Percentiles rank a stretch among this genome's conserved stretches.
These are phyloP conservation scores for Cecidostiba fungosa DNA, from an alignment of 2,888 invertebrate genomes.

Conservation along the genomic window DNA sequence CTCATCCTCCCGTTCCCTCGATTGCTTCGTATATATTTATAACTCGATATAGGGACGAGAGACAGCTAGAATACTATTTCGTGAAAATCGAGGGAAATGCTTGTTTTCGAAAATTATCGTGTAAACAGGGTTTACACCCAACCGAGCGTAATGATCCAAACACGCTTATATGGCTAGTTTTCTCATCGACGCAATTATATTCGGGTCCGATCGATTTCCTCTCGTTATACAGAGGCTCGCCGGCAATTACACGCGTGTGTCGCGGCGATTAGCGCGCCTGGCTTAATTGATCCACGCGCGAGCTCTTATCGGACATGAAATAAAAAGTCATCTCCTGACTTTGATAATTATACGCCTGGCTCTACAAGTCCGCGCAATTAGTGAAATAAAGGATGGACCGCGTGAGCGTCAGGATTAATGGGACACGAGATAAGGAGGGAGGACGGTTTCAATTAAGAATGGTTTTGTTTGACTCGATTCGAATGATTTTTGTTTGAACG, in stretches of 20 bases:
- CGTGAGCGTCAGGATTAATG: neutral
- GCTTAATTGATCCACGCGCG: constrained; percentile 38
- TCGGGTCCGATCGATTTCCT: constrained; percentile 41
- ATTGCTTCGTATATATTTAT: constrained; percentile 23
- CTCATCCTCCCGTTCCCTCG: neutral
- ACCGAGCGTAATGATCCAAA: neutral
- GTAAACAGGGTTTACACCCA: neutral
- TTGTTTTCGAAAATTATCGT: neutral
- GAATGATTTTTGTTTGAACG: neutral
- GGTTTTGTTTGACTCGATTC: neutral
- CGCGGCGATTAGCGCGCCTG: constrained; percentile 37
- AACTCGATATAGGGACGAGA: neutral
- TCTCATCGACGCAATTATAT: constrained; percentile 39
- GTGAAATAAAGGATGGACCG: constrained; percentile 17
- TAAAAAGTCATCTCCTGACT: neutral
- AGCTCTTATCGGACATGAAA: constrained; percentile 11
- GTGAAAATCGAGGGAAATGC: constrained; percentile 10
- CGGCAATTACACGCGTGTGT: constrained; percentile 30
- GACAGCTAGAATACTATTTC: neutral
- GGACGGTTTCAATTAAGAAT: constrained; percentile 1
- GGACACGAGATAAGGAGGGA: neutral
- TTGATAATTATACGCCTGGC: neutral
- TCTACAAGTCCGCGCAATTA: neutral
- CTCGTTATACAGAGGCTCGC: constrained; percentile 33
- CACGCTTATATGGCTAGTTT: neutral